A percentile compares a stretch with the other conserved stretches of the same genome.
These are phyloP conservation scores for Acrocera orbiculus DNA, from an alignment of 2,888 invertebrate genomes.

Conservation along the genomic window DNA sequence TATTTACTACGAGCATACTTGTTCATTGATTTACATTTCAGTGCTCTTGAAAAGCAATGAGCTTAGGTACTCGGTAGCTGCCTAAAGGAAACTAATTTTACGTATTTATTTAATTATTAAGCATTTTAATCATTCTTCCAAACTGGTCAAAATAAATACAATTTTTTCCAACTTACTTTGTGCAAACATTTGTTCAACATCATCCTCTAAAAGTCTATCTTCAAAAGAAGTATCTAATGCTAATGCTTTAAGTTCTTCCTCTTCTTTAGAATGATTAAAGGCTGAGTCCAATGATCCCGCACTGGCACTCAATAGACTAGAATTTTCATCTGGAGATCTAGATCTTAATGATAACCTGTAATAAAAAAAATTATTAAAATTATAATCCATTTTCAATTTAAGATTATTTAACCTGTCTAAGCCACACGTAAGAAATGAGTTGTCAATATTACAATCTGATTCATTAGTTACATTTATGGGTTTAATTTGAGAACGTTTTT, in stretches of 20 bases:
- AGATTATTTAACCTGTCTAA: slow-evolving; percentile 35
- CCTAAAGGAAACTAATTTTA: too few relatives aligned
- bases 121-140: too few relatives aligned
- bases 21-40: too few relatives aligned
- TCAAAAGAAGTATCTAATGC: slow-evolving; percentile 33
- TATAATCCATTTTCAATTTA: background rate
- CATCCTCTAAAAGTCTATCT: slow-evolving; percentile 20
- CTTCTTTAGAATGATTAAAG: slow-evolving; percentile 71
- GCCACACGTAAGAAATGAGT: slow-evolving; percentile 45
- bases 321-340: slow-evolving; percentile 52
- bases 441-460: slow-evolving; percentile 30
- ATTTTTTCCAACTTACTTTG: slow-evolving; percentile 25
- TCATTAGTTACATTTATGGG: slow-evolving; percentile 30
- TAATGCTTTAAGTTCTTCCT: slow-evolving; percentile 49
- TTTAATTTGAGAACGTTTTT: slow-evolving; percentile 38
- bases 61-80: too few relatives aligned
- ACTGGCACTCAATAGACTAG: slow-evolving; percentile 46
- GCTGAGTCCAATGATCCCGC: slow-evolving; percentile 76
- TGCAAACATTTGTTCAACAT: slow-evolving; percentile 21
- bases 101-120: too few relatives aligned
- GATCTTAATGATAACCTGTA: slow-evolving; percentile 50
- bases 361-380: slow-evolving; percentile 4
- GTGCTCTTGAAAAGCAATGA: too few relatives aligned
- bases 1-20: too few relatives aligned
- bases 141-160: too few relatives aligned